Conservation (phyloP, 2,113 vertebrate species). For the Arenaria interpres region DNA sequence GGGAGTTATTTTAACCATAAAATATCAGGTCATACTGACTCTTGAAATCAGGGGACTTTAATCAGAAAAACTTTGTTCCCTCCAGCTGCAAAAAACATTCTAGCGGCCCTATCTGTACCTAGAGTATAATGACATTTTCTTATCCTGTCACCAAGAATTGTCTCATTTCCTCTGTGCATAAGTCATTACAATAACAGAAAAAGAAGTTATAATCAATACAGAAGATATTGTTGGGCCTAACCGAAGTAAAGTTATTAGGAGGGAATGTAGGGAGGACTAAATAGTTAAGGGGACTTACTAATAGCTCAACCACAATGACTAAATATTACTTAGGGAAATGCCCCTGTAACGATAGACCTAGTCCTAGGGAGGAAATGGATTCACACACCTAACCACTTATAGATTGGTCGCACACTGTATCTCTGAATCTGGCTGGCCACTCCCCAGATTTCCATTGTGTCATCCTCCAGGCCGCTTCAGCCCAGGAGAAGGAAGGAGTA, state of each 20-base stretch:
- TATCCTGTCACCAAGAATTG: background rate
- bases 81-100: background rate
- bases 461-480: background rate
- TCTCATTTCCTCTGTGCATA: background rate
- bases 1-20: background rate
- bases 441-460: background rate
- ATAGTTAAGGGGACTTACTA: background rate
- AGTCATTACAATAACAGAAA: background rate
- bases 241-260: background rate
- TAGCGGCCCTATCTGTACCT: background rate
- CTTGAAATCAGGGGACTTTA: background rate
- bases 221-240: background rate
- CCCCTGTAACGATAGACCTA: background rate
- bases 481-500: background rate
- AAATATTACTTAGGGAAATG: background rate
- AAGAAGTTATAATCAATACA: background rate
- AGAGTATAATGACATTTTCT: background rate
- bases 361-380: conserved; percentile 14
- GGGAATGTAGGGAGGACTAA: background rate
- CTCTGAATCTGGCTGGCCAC: background rate
- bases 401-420: background rate
- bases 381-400: background rate
- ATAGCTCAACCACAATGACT: background rate
- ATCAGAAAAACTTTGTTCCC: background rate
- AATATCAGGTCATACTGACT: background rate